Percentiles rank a stretch among this genome's conserved stretches.
phyloP scores from a whole-genome alignment of 2,888 invertebrate genomes.

The Drosophila antonietae region DNA sequence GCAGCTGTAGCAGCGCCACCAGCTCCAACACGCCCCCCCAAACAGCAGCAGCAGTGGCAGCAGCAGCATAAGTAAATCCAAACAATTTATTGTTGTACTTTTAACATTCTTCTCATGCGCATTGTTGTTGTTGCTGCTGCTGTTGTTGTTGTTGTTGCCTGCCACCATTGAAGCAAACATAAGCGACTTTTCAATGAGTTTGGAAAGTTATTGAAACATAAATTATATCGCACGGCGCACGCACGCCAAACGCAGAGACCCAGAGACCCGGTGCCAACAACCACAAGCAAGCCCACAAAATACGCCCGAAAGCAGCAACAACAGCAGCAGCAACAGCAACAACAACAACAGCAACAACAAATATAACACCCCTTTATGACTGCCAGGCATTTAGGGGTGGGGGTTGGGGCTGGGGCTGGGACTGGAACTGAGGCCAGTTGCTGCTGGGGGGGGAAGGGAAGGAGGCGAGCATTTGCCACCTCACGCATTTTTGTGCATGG shows the following conservation, averaged over 20 bases:
- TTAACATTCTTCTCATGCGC: constrained; percentile 73
- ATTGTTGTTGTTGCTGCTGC: constrained; percentile 51
- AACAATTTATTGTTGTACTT: constrained; percentile 78
- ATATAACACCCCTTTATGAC: constrained; percentile 61
- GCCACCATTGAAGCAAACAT: constrained; percentile 77
- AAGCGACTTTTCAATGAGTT: constrained; percentile 77
- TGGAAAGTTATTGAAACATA: constrained; percentile 77
- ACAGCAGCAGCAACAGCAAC: constrained; percentile 44
- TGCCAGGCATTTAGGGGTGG: constrained; percentile 9
- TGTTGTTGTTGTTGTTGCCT: constrained; percentile 47
- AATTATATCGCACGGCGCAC: constrained; percentile 78
- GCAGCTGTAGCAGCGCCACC: constrained; percentile 59
- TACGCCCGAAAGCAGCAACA: constrained; percentile 48
- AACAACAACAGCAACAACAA: constrained; percentile 42
- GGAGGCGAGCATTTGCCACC: constrained; percentile 32
- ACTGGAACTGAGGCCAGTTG: not conserved
- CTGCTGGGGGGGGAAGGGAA: not conserved
- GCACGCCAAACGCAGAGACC: constrained; percentile 69
- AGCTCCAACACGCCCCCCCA: constrained; percentile 1
- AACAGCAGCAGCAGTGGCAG: not conserved
- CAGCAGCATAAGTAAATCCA: constrained; percentile 70
- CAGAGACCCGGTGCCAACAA: constrained; percentile 26
- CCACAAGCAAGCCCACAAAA: constrained; percentile 62
- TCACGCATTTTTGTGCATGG: constrained; percentile 66
- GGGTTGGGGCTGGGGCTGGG: not conserved